These are phyloP conservation scores for Epinephelus moara DNA, from an alignment of 2,113 vertebrate genomes.

Conservation along the genomic window DNA sequence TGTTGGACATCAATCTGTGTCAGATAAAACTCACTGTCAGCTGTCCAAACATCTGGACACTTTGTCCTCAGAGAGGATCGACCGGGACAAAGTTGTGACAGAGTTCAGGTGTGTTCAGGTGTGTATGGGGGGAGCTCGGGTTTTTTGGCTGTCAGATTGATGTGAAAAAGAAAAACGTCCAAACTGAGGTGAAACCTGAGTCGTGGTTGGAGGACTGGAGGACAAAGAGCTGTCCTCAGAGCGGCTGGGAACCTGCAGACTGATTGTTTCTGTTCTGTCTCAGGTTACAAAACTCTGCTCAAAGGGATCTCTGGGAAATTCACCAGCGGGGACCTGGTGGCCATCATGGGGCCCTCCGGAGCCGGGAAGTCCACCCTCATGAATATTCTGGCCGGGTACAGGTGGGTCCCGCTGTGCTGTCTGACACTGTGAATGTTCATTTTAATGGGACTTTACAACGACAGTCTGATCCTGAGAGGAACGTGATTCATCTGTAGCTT, in stretches of 20 bases:
- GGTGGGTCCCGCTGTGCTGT: constrained; percentile 77
- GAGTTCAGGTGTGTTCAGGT: no score
- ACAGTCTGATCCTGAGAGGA: no score
- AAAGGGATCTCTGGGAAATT: constrained; percentile 96
- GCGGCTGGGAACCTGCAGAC: constrained; percentile 53
- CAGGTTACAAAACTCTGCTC: constrained; percentile 96
- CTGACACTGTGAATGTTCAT: no score
- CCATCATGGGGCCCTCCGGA: constrained; percentile 97
- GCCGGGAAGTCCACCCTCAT: constrained; percentile 97
- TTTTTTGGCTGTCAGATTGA: neutral
- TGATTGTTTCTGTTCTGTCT: constrained; percentile 52
- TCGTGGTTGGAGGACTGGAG: neutral
- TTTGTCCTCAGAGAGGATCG: no score
- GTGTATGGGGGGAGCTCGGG: neutral
- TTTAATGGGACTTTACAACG: no score
- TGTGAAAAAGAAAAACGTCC: constrained; percentile 22
- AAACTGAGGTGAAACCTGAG: constrained; percentile 43
- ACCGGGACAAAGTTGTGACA: no score
- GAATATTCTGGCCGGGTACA: constrained; percentile 98
- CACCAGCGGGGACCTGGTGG: constrained; percentile 93
- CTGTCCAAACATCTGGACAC: no score
- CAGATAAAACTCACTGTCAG: no score
- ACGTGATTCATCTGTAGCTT: no score
- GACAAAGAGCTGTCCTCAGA: constrained; percentile 55
- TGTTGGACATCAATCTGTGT: no score